Base-by-base conservation (phyloP, 1,140 invertebrate genomes). In the Caenorhabditis latens region DNA sequence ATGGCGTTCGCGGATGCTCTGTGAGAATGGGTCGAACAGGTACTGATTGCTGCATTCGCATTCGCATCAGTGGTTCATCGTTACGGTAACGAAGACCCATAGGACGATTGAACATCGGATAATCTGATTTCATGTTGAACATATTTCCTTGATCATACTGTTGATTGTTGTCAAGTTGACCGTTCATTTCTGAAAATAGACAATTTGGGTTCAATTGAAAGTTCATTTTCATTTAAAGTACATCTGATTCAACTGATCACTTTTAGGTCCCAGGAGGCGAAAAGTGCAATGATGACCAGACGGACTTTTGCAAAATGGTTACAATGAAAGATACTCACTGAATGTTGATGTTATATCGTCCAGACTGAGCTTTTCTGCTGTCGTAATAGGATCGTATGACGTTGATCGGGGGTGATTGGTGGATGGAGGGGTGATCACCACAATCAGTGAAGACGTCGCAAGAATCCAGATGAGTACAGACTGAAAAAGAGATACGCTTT, bases 161-260 rank as follows among this genome's bases (percentile, higher is more conserved):
- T n/a, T 61, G 6, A 5, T 71, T 9, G 19, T 79, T 13, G 46
- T 50, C 42, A 9, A 24, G 14, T 79, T 79, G 43, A 19, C 40
- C n/a, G n/a, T 79, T 19, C 71, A 79, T 79, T 79, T 79, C 71
- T 79, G 71, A 50, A 79, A 79, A 71, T 46, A 71, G 32, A 53
- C 3, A 58, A 58, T 58, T 58, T 58, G 16, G 50, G 16, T 16
- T 9, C 50, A 16, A 13, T 9, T 16, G 50, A 13, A 53, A 53
- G 50, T 53, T 53, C 50, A 13, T 21, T 58, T 6, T 21, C 5
- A n/a, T 58, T 0, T 40, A 65, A 65, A 65, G 61, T 65, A 40
- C 61, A 40, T 40, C 21, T 32, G 21, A 63, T 24, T 32, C 24
- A 19, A 7, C n/a, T n/a, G n/a, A 65, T 53, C 55, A 19, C 19